A percentile compares a stretch with the other conserved stretches of the same genome.
phyloP scores from a whole-genome alignment of 1,140 invertebrate genomes.

The Anastatus disparis region DNA sequence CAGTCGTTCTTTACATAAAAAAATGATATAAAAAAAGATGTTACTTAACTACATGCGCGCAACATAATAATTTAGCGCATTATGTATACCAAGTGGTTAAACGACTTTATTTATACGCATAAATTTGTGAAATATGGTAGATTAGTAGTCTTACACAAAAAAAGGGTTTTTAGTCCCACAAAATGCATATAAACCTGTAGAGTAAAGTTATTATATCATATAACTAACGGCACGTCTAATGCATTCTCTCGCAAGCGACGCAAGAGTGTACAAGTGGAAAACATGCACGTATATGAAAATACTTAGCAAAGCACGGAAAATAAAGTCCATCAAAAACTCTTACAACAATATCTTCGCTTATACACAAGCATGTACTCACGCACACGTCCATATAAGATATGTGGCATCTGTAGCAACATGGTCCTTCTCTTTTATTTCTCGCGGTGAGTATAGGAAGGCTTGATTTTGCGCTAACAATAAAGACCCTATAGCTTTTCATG shows the following conservation, averaged over 20 bases:
- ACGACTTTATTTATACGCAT: constrained; percentile 9
- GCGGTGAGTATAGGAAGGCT: constrained; percentile 6
- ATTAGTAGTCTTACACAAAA: no score
- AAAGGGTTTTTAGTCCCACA: constrained; percentile 40
- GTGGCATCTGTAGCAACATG: no score
- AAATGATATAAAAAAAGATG: neutral
- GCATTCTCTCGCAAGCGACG: no score
- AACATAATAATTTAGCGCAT: neutral
- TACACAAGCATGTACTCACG: no score
- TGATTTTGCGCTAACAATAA: constrained; percentile 41
- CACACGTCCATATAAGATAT: no score
- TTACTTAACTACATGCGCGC: neutral
- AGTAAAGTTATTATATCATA: constrained; percentile 2
- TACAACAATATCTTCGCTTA: no score
- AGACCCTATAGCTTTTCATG: constrained; percentile 39
- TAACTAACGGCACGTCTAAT: no score
- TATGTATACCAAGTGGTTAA: constrained; percentile 19
- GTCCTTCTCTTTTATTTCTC: constrained; percentile 26
- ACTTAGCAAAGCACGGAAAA: no score
- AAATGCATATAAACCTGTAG: constrained; percentile 19
- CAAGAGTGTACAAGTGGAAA: neutral
- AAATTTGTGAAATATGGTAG: constrained; percentile 24
- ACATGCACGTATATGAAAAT: neutral
- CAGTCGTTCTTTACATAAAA: neutral
- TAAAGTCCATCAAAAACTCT: no score